Base-by-base conservation (phyloP, 1,140 invertebrate species). In the Drosophila elegans region DNA sequence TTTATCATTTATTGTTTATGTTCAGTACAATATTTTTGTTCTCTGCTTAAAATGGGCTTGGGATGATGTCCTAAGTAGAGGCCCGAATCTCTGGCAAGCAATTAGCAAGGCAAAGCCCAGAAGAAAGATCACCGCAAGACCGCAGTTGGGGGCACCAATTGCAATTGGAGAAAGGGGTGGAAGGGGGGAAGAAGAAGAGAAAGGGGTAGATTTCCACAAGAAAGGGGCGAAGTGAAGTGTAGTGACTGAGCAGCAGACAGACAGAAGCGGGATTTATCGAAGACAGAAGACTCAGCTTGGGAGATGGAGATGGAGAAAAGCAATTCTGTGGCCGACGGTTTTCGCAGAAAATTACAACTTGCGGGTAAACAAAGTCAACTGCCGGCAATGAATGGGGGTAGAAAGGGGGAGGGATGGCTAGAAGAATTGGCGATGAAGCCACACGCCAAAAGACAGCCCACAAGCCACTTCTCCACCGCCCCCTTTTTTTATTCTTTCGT, bases 311-410 rank as follows among this genome's bases (percentile, higher is more conserved):
- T 49, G 68, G 52, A 44, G 68, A 82, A 88, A 88, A 89, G 80
- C 74, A 90, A 90, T 89, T 89, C 80, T 89, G 77, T 41, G 68
- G 84, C 80, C 80, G 84, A 84, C 81, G 84, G 82, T 81, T 88
- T 79, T 74, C 84, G 74, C 71, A 89, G 84, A 89, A 89, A 89
- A 89, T 89, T 89, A 80, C 85, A 89, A 89, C 84, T 89, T 89
- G 84, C 84, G 84, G 84, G 84, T 84, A 89, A 80, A 89, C 84
- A 88, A 89, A 88, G 76, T 89, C 84, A 88, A 89, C 79, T 79
- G 71, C 44, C 52, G 74, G 74, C 73, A 64, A 44, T 45, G n/a
- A 41, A 45, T 42, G 39, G 10, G 36, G 38, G 46, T 25, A 45
- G n/a, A 12, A 51, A 1, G 21, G 25, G 5, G 11, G 21, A 21